A percentile compares a stretch with the other conserved stretches of the same genome.
These are phyloP conservation scores for Acleris emargana DNA, from an alignment of 2,888 invertebrate genomes.

Conservation along the genomic window DNA sequence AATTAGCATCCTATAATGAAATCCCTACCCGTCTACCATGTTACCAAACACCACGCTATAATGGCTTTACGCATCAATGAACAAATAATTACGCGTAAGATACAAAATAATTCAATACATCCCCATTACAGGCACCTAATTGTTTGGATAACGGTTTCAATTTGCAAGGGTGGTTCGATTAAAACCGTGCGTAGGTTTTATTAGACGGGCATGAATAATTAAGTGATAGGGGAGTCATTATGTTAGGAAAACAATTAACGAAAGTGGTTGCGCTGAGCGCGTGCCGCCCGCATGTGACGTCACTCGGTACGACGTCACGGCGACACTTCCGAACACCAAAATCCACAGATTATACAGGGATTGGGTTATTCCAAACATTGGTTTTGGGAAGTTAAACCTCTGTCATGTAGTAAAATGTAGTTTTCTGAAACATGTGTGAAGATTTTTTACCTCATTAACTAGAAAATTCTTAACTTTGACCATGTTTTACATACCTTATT, in stretches of 20 bases:
- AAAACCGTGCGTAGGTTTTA: conserved; percentile 38
- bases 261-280: conserved; percentile 63
- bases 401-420: no score
- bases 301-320: conserved; percentile 18
- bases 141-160: conserved; percentile 37
- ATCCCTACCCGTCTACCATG: no score
- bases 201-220: conserved; percentile 38
- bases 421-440: no score
- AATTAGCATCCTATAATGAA: no score
- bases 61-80: conserved; percentile 18
- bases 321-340: conserved; percentile 30
- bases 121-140: conserved; percentile 32
- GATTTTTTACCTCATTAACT: no score
- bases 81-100: conserved; percentile 28
- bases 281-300: conserved; percentile 70
- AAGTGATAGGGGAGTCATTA: conserved; percentile 66
- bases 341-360: no score
- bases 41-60: no score
- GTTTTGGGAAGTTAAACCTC: no score
- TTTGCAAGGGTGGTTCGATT: conserved; percentile 37
- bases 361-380: no score
- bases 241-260: conserved; percentile 62
- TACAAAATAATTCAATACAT: conserved; percentile 35
- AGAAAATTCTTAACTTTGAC: no score
- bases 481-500: no score